phyloP scores from a whole-genome alignment of 2,888 invertebrate genomes.

The Tubulanus polymorphus region DNA sequence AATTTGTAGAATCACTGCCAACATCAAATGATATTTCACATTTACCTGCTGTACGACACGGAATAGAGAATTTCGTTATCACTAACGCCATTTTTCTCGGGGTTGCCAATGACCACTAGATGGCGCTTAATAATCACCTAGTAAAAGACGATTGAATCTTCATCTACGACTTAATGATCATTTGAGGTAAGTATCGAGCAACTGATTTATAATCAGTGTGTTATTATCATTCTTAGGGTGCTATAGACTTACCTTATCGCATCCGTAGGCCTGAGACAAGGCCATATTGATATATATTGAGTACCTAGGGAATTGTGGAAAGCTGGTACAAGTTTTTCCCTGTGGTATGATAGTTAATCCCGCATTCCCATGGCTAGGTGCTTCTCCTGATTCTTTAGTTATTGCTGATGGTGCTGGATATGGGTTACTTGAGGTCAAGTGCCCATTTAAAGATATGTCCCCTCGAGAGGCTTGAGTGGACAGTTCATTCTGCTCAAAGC shows the following conservation, averaged over 20 bases:
- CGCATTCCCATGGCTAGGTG: neutral
- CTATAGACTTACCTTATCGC: too few relatives aligned
- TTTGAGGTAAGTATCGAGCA: too few relatives aligned
- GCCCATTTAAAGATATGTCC: neutral
- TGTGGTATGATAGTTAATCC: neutral
- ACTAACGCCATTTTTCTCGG: too few relatives aligned
- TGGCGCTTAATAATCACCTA: too few relatives aligned
- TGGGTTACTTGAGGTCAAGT: neutral
- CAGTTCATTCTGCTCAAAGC: neutral
- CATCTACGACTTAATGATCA: too few relatives aligned
- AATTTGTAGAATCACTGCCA: neutral
- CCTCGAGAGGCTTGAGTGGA: neutral
- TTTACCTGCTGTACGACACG: neutral
- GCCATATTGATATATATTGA: neutral
- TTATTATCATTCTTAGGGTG: too few relatives aligned
- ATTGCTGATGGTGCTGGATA: neutral
- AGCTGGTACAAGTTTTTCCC: neutral
- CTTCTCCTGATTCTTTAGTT: neutral
- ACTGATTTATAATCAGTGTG: too few relatives aligned
- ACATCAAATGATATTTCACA: neutral
- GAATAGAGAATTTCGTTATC: neutral
- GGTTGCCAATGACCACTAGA: too few relatives aligned
- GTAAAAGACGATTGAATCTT: too few relatives aligned
- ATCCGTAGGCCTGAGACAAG: too few relatives aligned
- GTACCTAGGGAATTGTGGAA: neutral